A percentile compares a stretch with the other conserved stretches of the same genome.
Conservation (phyloP, 2,888 invertebrate species). For the Chamaedrilus cognettii region DNA sequence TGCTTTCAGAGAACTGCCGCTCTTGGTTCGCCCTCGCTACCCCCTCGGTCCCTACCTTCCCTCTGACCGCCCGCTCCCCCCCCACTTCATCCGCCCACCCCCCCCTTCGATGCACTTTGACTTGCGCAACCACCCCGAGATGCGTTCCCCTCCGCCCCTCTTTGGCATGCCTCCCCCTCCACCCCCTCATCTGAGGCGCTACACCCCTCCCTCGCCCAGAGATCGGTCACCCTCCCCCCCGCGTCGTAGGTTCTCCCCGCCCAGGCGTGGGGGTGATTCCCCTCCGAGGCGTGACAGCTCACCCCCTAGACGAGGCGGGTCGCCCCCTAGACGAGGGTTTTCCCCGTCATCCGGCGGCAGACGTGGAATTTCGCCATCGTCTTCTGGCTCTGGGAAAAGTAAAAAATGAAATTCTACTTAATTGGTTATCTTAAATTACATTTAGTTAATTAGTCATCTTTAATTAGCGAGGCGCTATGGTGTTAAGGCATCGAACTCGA, state of each 20-base stretch:
- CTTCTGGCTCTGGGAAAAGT: too few relatives aligned
- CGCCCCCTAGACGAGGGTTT: neutral
- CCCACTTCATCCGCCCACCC: slow-evolving; percentile 4
- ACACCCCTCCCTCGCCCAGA: neutral
- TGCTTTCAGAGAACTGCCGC: neutral
- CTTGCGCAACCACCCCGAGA: neutral
- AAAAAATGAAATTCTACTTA: too few relatives aligned
- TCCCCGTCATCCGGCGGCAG: slow-evolving; percentile 3
- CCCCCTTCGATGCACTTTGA: slow-evolving; percentile 10
- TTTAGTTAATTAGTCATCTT: too few relatives aligned
- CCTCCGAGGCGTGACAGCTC: too few relatives aligned
- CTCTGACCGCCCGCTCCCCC: neutral
- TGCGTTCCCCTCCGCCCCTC: slow-evolving; percentile 10
- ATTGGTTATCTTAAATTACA: too few relatives aligned
- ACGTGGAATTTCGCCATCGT: neutral
- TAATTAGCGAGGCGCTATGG: too few relatives aligned
- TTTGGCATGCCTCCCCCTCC: slow-evolving; percentile 5
- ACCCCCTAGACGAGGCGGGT: neutral
- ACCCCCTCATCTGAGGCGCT: neutral
- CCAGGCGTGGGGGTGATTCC: neutral
- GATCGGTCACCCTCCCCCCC: slow-evolving; percentile 6
- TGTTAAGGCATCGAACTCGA: too few relatives aligned
- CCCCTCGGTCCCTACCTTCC: neutral
- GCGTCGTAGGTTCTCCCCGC: too few relatives aligned
- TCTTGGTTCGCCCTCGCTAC: neutral